Evolutionary conservation across 2,797 vertebrate genomes (phyloP).

Genomic region (Pangasius mekongensis): DNA sequence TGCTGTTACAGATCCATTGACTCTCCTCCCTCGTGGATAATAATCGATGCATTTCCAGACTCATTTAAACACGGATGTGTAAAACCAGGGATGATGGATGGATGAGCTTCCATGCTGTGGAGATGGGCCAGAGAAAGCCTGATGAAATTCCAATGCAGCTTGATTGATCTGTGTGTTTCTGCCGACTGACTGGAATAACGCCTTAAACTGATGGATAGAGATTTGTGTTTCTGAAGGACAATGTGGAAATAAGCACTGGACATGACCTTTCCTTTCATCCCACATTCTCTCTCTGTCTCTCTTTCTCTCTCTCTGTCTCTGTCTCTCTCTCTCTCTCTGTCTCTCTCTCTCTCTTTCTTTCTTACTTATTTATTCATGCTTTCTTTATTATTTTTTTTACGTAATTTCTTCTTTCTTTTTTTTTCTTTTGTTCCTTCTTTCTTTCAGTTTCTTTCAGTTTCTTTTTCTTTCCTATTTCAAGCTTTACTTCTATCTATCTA

Average conservation of each 20-base stretch:
- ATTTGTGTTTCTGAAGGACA: conserved; percentile 79
- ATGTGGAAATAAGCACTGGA: conserved; percentile 68
- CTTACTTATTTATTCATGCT: background rate
- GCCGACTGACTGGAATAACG: conserved; percentile 61
- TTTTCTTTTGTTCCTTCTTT: background rate
- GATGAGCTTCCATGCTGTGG: conserved; percentile 50
- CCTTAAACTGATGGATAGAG: conserved; percentile 78
- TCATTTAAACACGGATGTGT: conserved; percentile 67
- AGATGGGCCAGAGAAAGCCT: conserved; percentile 55
- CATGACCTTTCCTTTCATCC: conserved; percentile 71
- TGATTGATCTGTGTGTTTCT: conserved; percentile 74
- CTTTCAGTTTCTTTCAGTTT: conserved; percentile 21
- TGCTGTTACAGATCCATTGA: conserved; percentile 69
- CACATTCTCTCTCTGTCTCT: conserved; percentile 1
- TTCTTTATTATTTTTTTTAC: background rate
- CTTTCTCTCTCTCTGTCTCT: background rate
- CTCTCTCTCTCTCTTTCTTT: background rate
- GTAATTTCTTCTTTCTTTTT: background rate
- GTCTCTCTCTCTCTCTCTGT: background rate
- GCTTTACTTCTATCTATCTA: background rate
- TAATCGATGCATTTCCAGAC: conserved; percentile 61
- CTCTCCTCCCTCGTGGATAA: conserved; percentile 55
- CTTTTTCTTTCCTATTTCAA: background rate
- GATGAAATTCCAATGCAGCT: conserved; percentile 75
- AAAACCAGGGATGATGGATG: conserved; percentile 71